Conservation (phyloP, 2,888 invertebrate genomes). For the Stenolophus ochropezus region DNA sequence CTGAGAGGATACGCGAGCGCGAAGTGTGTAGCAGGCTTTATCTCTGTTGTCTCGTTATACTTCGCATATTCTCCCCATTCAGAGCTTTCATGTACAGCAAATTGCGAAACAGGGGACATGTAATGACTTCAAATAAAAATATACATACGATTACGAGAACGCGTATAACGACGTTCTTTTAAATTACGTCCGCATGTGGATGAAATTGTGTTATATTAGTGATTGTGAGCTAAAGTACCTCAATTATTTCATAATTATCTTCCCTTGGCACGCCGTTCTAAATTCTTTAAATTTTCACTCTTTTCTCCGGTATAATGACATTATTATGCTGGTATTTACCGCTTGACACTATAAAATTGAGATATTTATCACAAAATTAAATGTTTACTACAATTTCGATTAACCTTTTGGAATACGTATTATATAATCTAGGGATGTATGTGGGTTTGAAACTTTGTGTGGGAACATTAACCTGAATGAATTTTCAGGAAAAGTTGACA, state of each 20-base stretch:
- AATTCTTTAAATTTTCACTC: constrained; percentile 9
- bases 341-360: too few relatives aligned
- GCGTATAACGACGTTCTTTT: constrained; percentile 38
- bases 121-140: constrained; percentile 52
- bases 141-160: constrained; percentile 46
- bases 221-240: constrained; percentile 38
- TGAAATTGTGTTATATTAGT: constrained; percentile 42
- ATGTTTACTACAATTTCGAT: too few relatives aligned
- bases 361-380: too few relatives aligned
- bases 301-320: neutral
- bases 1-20: neutral
- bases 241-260: constrained; percentile 42
- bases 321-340: neutral
- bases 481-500: too few relatives aligned
- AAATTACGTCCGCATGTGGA: constrained; percentile 26
- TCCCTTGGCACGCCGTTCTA: neutral
- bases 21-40: constrained; percentile 33
- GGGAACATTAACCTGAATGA: too few relatives aligned
- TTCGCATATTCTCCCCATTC: constrained; percentile 37
- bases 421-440: too few relatives aligned
- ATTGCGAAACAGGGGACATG: constrained; percentile 45
- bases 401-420: too few relatives aligned
- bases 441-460: too few relatives aligned
- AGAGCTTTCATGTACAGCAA: constrained; percentile 39
- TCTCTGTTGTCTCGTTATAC: constrained; percentile 37